Conservation (phyloP, 1,140 invertebrate species). For the Aphis gossypii region DNA sequence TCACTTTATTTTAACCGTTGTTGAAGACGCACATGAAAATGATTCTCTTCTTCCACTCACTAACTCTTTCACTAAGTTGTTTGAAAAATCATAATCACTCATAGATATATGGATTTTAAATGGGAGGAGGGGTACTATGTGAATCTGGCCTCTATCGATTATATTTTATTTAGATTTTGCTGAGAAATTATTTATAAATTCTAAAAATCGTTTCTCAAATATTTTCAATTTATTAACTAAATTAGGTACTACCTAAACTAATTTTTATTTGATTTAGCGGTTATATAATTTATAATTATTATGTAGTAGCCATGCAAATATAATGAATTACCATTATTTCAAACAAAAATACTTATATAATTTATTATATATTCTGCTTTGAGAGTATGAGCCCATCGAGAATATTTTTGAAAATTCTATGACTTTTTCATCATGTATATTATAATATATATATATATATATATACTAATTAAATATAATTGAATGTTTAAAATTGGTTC, state of each 20-base stretch:
- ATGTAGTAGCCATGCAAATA: background rate
- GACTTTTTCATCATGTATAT: background rate
- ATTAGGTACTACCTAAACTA: background rate
- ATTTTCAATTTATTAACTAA: background rate
- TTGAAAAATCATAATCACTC: background rate
- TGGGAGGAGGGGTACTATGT: background rate
- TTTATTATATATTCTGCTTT: background rate
- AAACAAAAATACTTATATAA: background rate
- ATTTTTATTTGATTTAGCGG: background rate
- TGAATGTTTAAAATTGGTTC: constrained; percentile 15
- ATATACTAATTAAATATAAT: background rate
- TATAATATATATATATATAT: background rate
- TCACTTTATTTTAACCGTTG: too few relatives aligned
- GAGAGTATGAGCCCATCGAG: background rate
- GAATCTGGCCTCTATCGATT: background rate
- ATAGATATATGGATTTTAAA: background rate
- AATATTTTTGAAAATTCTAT: background rate
- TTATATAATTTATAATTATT: background rate
- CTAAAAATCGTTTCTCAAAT: too few relatives aligned
- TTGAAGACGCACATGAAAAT: background rate
- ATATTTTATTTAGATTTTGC: background rate
- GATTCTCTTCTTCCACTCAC: too few relatives aligned
- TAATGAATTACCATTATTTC: background rate
- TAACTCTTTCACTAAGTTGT: background rate
- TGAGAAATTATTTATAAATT: background rate